Base-by-base conservation (phyloP, 2,797 vertebrate species). In the Enteromius afrohamiltoni region DNA sequence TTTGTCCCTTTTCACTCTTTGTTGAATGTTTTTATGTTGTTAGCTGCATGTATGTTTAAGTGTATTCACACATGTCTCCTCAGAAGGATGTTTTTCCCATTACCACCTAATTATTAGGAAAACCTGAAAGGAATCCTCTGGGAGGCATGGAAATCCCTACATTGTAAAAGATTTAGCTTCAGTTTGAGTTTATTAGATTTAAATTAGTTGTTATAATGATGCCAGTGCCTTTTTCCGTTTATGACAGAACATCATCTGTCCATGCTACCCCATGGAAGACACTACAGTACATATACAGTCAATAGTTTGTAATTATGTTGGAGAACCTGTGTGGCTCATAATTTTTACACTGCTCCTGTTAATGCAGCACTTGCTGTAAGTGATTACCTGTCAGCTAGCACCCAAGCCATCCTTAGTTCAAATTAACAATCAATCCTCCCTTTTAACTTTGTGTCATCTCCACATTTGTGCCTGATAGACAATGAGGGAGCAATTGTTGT, bases 391-490 rank as follows among this genome's bases (percentile, higher is more conserved):
- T 53, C 40, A 53, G 40, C 23, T 31, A 49, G 6, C 62, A 58
- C 3, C 78, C 81, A 84, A 49, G 55, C 23, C 68, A 31, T 73
- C 58, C 76, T 64, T 62, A 73, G 60, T 65, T 47, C 14, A 77
- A 21, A 23, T 16, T 1, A 34, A 9, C 73, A 73, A 49, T 77
- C 55, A 71, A 21, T 55, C 17, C 71, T 55, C 1, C 51, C 73
- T 42, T 19, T 70, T 23, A 68, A 19, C 9, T 51, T 31, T 51
- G 17, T 51, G 60, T 64, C 26, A 31, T 31, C 60, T 62, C 13
- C 13, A 14, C n/a, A 14, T 62, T 62, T 62, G 58, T 26, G 23
- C 11, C 58, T 64, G 14, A 64, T 31, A 29, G 14, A 17, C 26
- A 51, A 4, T 29, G 4, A 51, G 26, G 4, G 16, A 71, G 14